phyloP scores from a whole-genome alignment of 2,888 invertebrate species.

The Spodoptera littoralis region DNA sequence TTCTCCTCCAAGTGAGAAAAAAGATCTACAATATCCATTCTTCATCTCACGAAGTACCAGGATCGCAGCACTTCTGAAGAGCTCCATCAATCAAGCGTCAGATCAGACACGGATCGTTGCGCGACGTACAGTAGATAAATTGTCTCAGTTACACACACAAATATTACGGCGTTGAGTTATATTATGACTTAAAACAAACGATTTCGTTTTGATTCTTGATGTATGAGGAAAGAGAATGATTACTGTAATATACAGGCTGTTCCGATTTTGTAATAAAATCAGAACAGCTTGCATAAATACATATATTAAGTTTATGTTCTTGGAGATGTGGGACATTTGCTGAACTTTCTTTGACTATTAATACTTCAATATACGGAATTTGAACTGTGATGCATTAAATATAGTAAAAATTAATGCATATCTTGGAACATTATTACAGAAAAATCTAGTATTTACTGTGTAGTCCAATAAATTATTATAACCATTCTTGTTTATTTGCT shows the following conservation, averaged over 20 bases:
- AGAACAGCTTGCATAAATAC: too few relatives aligned
- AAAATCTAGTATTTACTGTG: too few relatives aligned
- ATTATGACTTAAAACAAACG: constrained; percentile 21
- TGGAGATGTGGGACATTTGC: too few relatives aligned
- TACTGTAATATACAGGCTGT: neutral
- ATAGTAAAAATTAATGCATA: too few relatives aligned
- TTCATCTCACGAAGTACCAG: constrained; percentile 36
- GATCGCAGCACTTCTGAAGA: constrained; percentile 58
- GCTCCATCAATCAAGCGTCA: constrained; percentile 74
- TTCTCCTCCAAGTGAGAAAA: constrained; percentile 15
- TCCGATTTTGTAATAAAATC: too few relatives aligned
- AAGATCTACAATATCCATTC: constrained; percentile 40
- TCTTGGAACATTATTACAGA: too few relatives aligned
- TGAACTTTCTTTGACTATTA: constrained; percentile 6
- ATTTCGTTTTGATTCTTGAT: constrained; percentile 22
- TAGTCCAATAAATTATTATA: too few relatives aligned
- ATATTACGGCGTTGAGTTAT: constrained; percentile 39
- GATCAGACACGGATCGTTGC: constrained; percentile 70
- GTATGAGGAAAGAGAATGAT: constrained; percentile 1
- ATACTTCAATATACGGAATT: too few relatives aligned
- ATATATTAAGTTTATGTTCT: too few relatives aligned
- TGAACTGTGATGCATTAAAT: too few relatives aligned
- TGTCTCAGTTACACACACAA: constrained; percentile 62
- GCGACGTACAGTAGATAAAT: constrained; percentile 65
- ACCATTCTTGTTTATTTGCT: too few relatives aligned